phyloP scores from a whole-genome alignment of 2,113 vertebrate genomes.

The Caretta caretta region DNA sequence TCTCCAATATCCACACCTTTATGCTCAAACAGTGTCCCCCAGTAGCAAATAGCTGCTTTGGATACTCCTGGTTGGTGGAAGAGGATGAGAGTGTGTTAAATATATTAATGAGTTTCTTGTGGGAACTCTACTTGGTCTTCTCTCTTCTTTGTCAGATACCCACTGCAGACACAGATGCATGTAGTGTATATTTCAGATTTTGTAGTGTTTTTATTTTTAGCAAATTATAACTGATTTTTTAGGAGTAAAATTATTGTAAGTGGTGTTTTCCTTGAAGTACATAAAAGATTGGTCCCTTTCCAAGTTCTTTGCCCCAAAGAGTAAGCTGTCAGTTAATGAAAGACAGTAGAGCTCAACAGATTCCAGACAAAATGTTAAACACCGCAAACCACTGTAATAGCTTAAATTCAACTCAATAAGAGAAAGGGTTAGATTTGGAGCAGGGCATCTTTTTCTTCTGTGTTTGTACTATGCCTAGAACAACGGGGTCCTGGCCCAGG shows the following conservation, averaged over 20 bases:
- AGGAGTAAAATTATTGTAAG: neutral
- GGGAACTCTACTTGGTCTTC: fast-evolving
- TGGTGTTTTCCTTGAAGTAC: neutral
- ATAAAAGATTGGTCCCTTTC: neutral
- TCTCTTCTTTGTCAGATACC: neutral
- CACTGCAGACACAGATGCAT: neutral
- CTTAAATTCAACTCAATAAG: neutral
- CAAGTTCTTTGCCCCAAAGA: neutral
- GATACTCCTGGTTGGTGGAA: fast-evolving
- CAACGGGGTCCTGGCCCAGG: fast-evolving
- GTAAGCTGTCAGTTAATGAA: neutral
- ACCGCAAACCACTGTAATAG: neutral
- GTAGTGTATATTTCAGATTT: neutral
- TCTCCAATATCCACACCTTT: neutral
- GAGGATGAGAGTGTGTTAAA: neutral
- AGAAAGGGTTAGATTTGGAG: neutral
- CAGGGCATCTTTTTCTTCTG: fast-evolving
- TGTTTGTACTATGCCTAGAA: neutral
- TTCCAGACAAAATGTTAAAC: neutral
- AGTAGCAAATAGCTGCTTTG: neutral
- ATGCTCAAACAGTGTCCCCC: fast-evolving
- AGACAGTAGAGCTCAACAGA: fast-evolving
- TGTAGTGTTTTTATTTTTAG: neutral
- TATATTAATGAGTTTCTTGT: neutral
- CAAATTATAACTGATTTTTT: neutral